These are phyloP conservation scores for Cinara cedri DNA, from an alignment of 2,888 invertebrate species.

Conservation along the genomic window DNA sequence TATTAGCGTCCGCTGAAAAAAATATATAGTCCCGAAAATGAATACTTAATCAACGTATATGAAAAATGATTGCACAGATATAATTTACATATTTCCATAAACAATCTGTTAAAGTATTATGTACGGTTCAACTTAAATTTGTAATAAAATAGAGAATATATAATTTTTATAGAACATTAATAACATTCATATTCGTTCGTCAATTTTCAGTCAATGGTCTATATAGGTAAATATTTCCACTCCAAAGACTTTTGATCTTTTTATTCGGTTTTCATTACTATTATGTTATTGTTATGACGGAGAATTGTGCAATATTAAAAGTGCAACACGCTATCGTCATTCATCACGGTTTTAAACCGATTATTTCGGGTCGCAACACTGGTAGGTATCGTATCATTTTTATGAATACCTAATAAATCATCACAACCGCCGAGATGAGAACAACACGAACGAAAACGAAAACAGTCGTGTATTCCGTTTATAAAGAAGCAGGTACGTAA, in stretches of 20 bases:
- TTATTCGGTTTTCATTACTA: not conserved
- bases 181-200: too few species aligned
- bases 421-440: not conserved
- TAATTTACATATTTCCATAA: too few species aligned
- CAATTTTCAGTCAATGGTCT: conserved; percentile 36
- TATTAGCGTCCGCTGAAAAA: conserved; percentile 33
- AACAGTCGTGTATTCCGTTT: conserved; percentile 26
- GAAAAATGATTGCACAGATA: too few species aligned
- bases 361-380: not conserved
- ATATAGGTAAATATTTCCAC: not conserved
- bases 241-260: conserved; percentile 27
- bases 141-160: too few species aligned
- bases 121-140: too few species aligned
- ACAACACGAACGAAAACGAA: not conserved
- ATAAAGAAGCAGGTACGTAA: conserved; percentile 19
- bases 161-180: too few species aligned
- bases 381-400: not conserved
- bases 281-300: not conserved
- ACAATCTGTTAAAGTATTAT: too few species aligned
- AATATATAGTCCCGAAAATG: too few species aligned
- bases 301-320: not conserved
- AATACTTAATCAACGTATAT: too few species aligned
- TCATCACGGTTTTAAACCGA: not conserved
- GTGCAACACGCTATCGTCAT: too few species aligned
- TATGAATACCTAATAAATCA: conserved; percentile 6